These are phyloP conservation scores for Drosophila prosaltans DNA, from an alignment of 1,140 invertebrate species.

Conservation along the genomic window DNA sequence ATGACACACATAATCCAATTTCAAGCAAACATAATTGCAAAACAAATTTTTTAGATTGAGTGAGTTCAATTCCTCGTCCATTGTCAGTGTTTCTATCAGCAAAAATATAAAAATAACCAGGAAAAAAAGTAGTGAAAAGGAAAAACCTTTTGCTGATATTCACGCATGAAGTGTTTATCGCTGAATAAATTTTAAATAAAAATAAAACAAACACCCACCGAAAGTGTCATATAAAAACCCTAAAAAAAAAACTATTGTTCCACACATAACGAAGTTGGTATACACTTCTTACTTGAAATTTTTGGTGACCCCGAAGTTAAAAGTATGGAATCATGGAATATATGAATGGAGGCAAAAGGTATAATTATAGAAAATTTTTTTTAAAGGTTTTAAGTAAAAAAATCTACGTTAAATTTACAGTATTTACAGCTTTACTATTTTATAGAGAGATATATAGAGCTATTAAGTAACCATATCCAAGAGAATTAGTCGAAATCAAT, in stretches of 20 bases:
- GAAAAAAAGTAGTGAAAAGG: conserved; percentile 14
- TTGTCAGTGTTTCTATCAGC: conserved; percentile 1
- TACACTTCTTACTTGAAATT: conserved; percentile 25
- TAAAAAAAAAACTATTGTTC: conserved; percentile 15
- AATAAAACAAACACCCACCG: conserved; percentile 63
- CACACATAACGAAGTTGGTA: conserved; percentile 5
- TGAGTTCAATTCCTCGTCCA: neutral
- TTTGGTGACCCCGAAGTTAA: neutral
- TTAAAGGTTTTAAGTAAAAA: too few relatives aligned
- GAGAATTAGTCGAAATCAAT: too few relatives aligned
- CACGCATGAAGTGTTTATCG: conserved; percentile 81
- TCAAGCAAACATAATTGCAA: conserved; percentile 60
- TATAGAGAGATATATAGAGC: too few relatives aligned
- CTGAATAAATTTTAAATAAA: conserved; percentile 54
- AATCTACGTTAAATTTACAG: too few relatives aligned
- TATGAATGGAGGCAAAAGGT: too few relatives aligned
- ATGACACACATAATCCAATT: conserved; percentile 54
- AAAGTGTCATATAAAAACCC: conserved; percentile 56
- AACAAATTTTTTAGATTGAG: conserved; percentile 55
- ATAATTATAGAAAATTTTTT: too few relatives aligned
- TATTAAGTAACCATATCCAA: too few relatives aligned
- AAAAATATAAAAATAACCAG: neutral
- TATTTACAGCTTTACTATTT: too few relatives aligned
- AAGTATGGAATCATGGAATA: too few relatives aligned
- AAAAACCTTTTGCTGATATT: conserved; percentile 75